phyloP scores from a whole-genome alignment of 2,797 vertebrate genomes.

The Cyclopterus lumpus region DNA sequence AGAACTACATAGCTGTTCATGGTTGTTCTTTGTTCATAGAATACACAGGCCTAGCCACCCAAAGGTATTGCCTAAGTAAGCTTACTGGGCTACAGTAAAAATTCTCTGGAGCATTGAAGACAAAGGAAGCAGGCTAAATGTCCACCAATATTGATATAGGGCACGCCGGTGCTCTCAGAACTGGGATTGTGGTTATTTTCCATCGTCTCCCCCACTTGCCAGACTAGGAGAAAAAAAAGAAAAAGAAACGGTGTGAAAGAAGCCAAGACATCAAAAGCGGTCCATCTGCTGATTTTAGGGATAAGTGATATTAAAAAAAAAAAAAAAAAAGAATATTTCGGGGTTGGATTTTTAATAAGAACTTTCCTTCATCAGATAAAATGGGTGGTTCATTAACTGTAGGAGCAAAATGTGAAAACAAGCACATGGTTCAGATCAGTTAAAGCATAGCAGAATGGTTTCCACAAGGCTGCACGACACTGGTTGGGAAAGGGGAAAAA shows the following conservation, averaged over 20 bases:
- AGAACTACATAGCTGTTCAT: constrained; percentile 67
- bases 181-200: constrained; percentile 77
- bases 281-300: constrained; percentile 57
- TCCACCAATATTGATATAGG: constrained; percentile 81
- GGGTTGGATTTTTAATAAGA: constrained; percentile 44
- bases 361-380: constrained; percentile 39
- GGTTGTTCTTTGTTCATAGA: constrained; percentile 77
- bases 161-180: constrained; percentile 70
- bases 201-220: constrained; percentile 62
- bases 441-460: constrained; percentile 48
- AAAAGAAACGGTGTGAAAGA: constrained; percentile 59
- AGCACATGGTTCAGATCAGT: constrained; percentile 61
- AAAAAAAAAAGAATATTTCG: constrained; percentile 39
- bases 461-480: constrained; percentile 20
- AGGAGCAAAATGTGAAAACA: constrained; percentile 63
- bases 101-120: constrained; percentile 76
- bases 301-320: not conserved
- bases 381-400: constrained; percentile 60
- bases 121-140: constrained; percentile 77
- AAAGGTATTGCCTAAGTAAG: constrained; percentile 82
- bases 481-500: no score
- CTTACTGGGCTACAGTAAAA: constrained; percentile 77
- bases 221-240: constrained; percentile 73
- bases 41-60: constrained; percentile 71
- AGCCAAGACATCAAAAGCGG: constrained; percentile 69